These are phyloP conservation scores for Cephus sareptanus DNA, from an alignment of 2,888 invertebrate species.

Conservation along the genomic window DNA sequence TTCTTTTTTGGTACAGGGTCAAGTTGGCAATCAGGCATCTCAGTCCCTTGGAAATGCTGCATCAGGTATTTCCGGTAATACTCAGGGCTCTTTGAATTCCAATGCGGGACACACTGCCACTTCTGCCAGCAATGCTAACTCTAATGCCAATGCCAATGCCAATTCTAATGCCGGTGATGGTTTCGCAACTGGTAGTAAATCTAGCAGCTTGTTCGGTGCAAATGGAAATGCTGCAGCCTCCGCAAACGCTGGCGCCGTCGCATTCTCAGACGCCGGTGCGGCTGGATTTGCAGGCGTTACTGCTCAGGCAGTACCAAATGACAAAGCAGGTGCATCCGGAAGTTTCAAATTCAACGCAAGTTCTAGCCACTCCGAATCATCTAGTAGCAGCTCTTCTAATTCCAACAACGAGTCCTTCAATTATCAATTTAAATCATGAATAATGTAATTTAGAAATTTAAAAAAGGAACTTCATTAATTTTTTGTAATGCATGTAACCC, in stretches of 20 bases:
- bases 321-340: conserved; percentile 10
- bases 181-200: too few relatives aligned
- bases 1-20: not conserved
- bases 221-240: too few relatives aligned
- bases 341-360: conserved; percentile 6
- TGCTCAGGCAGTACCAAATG: conserved; percentile 4
- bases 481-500: too few relatives aligned
- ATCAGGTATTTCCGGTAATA: not conserved
- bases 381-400: conserved; percentile 2
- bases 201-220: too few relatives aligned
- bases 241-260: not conserved
- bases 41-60: conserved; percentile 1
- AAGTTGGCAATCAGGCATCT: conserved; percentile 10
- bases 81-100: not conserved
- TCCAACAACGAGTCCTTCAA: conserved; percentile 4
- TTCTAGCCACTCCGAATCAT: conserved; percentile 6
- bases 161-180: not conserved
- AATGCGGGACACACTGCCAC: not conserved
- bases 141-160: not conserved
- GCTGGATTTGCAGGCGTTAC: not conserved
- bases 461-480: too few relatives aligned
- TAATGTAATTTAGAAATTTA: not conserved
- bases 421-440: not conserved
- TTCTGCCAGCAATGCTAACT: not conserved
- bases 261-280: not conserved